A percentile compares a stretch with the other conserved stretches of the same genome.
These are phyloP conservation scores for Neoniphon sammara DNA, from an alignment of 2,797 vertebrate genomes.

Conservation along the genomic window DNA sequence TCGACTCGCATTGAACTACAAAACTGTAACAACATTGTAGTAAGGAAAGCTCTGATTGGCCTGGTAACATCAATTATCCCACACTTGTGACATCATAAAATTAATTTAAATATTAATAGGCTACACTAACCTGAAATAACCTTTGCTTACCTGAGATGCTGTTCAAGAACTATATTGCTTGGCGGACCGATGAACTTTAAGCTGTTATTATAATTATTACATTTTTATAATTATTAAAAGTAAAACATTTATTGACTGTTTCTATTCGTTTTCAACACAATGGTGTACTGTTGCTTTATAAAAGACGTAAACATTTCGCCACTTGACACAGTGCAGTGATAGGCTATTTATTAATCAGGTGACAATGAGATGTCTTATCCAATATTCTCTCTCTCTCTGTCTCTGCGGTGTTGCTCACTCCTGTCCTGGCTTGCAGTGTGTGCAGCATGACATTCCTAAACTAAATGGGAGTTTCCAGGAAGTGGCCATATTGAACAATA, in stretches of 20 bases:
- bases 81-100: no score
- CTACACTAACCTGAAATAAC: background rate
- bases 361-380: background rate
- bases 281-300: no score
- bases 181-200: no score
- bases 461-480: slow-evolving; percentile 85
- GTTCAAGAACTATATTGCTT: no score
- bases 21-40: background rate
- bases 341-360: no score
- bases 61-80: background rate
- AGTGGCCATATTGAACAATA: slow-evolving; percentile 90
- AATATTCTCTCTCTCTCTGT: slow-evolving; percentile 3
- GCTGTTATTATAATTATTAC: no score
- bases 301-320: no score
- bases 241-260: no score
- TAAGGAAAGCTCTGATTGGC: slow-evolving; percentile 30
- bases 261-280: no score
- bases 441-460: slow-evolving; percentile 73
- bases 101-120: slow-evolving; percentile 27
- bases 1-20: slow-evolving; percentile 32
- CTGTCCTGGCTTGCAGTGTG: slow-evolving; percentile 59
- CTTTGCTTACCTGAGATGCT: no score
- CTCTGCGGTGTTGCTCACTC: slow-evolving; percentile 22
- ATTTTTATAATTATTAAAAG: no score
- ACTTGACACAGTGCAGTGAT: no score